Evolutionary conservation across 2,888 invertebrate species (phyloP).

Genomic region (Cataglyphis cursor): DNA sequence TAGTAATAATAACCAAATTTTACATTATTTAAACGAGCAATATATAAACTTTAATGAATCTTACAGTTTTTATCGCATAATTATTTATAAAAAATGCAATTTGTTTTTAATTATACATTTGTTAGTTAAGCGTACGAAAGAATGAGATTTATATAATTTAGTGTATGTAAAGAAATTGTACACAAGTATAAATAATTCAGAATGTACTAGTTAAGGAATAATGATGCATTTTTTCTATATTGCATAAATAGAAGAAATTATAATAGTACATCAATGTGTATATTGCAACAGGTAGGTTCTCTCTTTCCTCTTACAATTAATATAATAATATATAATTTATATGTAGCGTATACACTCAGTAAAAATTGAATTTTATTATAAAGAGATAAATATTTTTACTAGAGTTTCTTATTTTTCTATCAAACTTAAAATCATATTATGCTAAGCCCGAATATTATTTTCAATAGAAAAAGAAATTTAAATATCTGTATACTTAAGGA

Average conservation of each 20-base stretch:
- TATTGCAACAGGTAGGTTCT: neutral
- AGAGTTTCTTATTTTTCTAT: neutral
- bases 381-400: constrained; percentile 5
- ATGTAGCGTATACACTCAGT: neutral
- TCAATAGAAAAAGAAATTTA: neutral
- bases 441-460: neutral
- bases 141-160: neutral
- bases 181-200: neutral
- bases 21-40: neutral
- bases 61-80: neutral
- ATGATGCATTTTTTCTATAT: neutral
- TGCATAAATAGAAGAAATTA: neutral
- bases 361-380: constrained; percentile 9
- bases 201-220: neutral
- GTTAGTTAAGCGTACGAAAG: neutral
- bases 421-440: neutral
- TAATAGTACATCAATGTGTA: neutral
- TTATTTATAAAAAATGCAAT: constrained; percentile 1
- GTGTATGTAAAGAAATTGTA: neutral
- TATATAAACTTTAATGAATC: neutral
- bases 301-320: neutral
- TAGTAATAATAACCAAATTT: constrained; percentile 1
- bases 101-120: neutral
- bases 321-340: constrained; percentile 28
- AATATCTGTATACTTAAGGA: neutral